These are phyloP conservation scores for Heteromurus nitidus DNA, from an alignment of 2,888 invertebrate species.

Conservation along the genomic window DNA sequence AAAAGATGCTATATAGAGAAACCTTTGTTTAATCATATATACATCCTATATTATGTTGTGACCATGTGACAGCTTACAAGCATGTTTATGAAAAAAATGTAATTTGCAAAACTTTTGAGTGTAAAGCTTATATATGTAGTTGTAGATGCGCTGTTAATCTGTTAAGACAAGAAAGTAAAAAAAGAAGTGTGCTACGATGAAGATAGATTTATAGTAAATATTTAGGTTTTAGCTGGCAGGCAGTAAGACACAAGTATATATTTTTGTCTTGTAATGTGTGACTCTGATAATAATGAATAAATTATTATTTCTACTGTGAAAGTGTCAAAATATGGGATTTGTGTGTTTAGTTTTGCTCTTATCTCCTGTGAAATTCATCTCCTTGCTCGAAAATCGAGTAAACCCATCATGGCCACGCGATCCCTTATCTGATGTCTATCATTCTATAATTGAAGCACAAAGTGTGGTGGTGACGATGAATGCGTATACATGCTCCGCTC, in stretches of 20 bases:
- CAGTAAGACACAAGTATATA: slow-evolving; percentile 32
- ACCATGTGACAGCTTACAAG: too few relatives aligned
- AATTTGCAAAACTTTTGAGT: too few relatives aligned
- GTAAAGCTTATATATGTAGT: background rate
- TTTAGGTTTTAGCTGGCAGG: slow-evolving; percentile 6
- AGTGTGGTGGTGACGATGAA: background rate
- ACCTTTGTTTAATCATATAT: too few relatives aligned
- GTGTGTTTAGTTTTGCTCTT: background rate
- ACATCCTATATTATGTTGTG: too few relatives aligned
- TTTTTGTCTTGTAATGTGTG: slow-evolving; percentile 63
- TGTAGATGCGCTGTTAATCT: too few relatives aligned
- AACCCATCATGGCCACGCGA: background rate
- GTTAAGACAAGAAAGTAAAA: too few relatives aligned
- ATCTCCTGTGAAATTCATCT: slow-evolving; percentile 5
- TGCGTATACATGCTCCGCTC: background rate
- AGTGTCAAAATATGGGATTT: slow-evolving; percentile 57
- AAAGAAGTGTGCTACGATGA: slow-evolving; percentile 20
- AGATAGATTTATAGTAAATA: slow-evolving; percentile 29
- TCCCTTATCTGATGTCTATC: background rate
- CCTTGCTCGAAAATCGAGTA: background rate
- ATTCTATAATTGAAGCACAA: background rate
- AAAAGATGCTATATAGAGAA: background rate
- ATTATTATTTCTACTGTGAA: slow-evolving; percentile 61
- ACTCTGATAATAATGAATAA: slow-evolving; percentile 65
- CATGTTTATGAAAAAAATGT: too few relatives aligned